phyloP scores from a whole-genome alignment of 2,113 vertebrate species.

The Phalacrocorax pelagicus region DNA sequence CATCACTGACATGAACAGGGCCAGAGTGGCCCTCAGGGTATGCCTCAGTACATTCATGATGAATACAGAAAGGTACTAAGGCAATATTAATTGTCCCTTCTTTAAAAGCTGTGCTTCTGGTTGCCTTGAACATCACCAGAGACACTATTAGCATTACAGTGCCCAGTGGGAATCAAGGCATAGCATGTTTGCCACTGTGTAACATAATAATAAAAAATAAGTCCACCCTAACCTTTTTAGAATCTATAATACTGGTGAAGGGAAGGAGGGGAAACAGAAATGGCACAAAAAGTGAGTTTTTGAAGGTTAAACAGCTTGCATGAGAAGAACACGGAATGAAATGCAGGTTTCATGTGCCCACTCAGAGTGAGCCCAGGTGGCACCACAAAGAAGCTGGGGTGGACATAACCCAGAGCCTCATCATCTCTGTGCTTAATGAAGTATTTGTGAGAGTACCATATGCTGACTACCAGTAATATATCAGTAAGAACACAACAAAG shows the following conservation, averaged over 20 bases:
- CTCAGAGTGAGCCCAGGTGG: not conserved
- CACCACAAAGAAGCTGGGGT: accelerated
- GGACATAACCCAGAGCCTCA: not conserved
- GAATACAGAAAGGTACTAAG: not conserved
- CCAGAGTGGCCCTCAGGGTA: not conserved
- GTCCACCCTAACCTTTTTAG: not conserved
- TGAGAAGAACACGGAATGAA: not conserved
- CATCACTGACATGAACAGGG: not conserved
- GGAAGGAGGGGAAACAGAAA: not conserved
- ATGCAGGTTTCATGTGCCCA: not conserved
- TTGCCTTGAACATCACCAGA: not conserved
- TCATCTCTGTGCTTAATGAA: not conserved
- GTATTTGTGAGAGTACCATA: not conserved
- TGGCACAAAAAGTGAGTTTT: not conserved
- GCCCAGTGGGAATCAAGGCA: not conserved
- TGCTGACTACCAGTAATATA: not conserved
- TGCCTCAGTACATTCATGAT: not conserved
- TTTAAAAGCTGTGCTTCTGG: not conserved
- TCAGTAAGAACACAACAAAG: not conserved
- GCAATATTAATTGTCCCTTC: not conserved
- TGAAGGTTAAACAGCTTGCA: not conserved
- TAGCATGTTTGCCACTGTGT: not conserved
- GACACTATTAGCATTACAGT: not conserved
- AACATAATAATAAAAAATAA: not conserved
- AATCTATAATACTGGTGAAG: not conserved